Evolutionary conservation across 2,113 vertebrate species (phyloP), one percentile per base, ranked within the genome.

Genomic region (Pseudorectes ferrugineus): DNA sequence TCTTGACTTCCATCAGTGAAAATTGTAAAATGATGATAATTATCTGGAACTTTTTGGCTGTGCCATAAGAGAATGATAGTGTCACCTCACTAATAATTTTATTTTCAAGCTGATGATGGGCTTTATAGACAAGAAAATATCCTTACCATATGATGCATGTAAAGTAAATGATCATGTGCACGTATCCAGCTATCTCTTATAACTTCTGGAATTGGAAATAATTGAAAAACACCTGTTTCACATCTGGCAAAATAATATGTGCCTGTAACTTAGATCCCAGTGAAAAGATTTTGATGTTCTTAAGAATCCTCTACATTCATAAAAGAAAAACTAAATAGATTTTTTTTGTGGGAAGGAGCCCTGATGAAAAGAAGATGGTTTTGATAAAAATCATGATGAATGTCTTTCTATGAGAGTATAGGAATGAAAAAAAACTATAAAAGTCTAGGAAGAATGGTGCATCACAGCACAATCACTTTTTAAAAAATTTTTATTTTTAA

Each of bases 11-110:
- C 42, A 40, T 88, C 67, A 93, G 29, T 45, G 38, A 73, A 78
- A 88, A 88, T 5, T 88, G 67, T 85, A 62, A 94, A 95, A 89
- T 92, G 33, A 85, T 91, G 46, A 62, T 92, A 94, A 93, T 89
- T 95, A 79, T 83, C 81, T 79, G 62, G 38, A 85, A 89, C n/a
- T 73, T 94, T 88, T 73, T 93, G 87, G 28, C 42, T 91, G 38
- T 94, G 24, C 42, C 49, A 11, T 76, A 82, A 58, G 40, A 42
- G 62, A 95, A 68, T 88, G 78, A 74, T 70, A 77, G 82, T 45
- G 42, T 62, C 67, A 73, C 48, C 78, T 94, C 78, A 70, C 59
- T 66, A 65, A 80, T 79, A 85, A 94, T 94, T 94, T 89, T 76
- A 81, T 85, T 96, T 94, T 88, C 63, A 89, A 73, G 67, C 24